Evolutionary conservation across 1,140 invertebrate species (phyloP).

Genomic region (Ceratosolen solmsi): DNA sequence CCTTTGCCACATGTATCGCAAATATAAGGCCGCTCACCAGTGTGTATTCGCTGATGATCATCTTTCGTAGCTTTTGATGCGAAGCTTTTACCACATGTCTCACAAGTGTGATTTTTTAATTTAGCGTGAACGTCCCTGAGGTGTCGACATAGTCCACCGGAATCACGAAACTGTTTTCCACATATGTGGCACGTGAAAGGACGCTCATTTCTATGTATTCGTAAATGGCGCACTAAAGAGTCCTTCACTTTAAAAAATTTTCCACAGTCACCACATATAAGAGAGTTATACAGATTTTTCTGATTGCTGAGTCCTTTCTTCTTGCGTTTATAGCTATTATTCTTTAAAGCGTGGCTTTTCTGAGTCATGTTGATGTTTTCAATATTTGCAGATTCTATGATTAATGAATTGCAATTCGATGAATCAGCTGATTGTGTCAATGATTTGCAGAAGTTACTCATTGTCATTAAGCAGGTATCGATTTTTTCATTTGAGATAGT

Average conservation of each 20-base stretch:
- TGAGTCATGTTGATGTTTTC: not conserved
- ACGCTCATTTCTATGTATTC: slow-evolving; percentile 54
- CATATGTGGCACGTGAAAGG: slow-evolving; percentile 59
- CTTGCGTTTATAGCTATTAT: too few species aligned
- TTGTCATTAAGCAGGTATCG: too few species aligned
- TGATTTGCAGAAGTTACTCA: too few species aligned
- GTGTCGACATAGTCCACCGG: slow-evolving; percentile 61
- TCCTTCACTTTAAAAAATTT: slow-evolving; percentile 53
- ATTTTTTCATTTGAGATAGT: not conserved
- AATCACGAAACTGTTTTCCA: slow-evolving; percentile 58
- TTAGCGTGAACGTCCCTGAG: slow-evolving; percentile 57
- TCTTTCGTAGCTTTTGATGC: slow-evolving; percentile 75
- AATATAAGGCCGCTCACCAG: slow-evolving; percentile 77
- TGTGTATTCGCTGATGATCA: slow-evolving; percentile 79
- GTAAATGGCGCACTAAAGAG: slow-evolving; percentile 45
- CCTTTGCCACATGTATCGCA: slow-evolving; percentile 78
- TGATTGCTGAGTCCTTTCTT: too few species aligned
- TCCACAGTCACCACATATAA: slow-evolving; percentile 43
- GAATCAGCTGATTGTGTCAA: not conserved
- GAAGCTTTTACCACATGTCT: slow-evolving; percentile 66
- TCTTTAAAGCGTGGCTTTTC: too few species aligned
- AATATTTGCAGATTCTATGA: not conserved
- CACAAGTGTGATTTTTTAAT: slow-evolving; percentile 68
- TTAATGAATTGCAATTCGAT: not conserved
- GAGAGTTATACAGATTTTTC: not conserved